phyloP scores from a whole-genome alignment of 2,113 vertebrate species.

The Tyrannus savana region DNA sequence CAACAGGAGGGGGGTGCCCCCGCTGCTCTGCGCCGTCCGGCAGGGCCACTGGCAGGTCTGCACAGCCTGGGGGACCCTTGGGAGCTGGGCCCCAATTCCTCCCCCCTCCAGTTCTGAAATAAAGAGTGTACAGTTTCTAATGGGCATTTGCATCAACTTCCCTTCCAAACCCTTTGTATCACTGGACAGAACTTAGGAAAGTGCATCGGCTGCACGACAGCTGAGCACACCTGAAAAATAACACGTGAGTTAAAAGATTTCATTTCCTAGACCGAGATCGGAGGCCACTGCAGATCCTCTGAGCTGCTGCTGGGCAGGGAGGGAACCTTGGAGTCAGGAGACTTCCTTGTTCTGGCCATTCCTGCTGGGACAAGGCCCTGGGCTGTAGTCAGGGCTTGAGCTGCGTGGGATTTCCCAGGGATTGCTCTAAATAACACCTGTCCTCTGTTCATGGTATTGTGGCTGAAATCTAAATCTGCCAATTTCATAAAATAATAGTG shows the following conservation, averaged over 20 bases:
- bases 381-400: background rate
- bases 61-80: fast-evolving
- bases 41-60: conserved; percentile 97
- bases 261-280: background rate
- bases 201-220: too few species aligned
- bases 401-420: background rate
- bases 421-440: background rate
- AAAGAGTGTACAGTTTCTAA: background rate
- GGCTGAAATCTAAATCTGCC: background rate
- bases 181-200: background rate
- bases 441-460: background rate
- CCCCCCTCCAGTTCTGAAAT: too few species aligned
- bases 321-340: background rate
- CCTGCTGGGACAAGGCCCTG: background rate
- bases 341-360: background rate
- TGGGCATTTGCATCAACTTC: fast-evolving
- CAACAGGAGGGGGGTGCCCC: conserved; percentile 86
- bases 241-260: background rate
- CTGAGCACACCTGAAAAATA: background rate
- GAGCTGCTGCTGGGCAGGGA: background rate
- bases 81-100: fast-evolving
- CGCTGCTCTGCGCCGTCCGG: conserved; percentile 90
- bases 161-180: background rate
- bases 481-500: background rate
- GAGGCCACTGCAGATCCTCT: background rate